phyloP scores from a whole-genome alignment of 35 echinoderm and acorn worm genomes.

The Ophiothrix spiculata region DNA sequence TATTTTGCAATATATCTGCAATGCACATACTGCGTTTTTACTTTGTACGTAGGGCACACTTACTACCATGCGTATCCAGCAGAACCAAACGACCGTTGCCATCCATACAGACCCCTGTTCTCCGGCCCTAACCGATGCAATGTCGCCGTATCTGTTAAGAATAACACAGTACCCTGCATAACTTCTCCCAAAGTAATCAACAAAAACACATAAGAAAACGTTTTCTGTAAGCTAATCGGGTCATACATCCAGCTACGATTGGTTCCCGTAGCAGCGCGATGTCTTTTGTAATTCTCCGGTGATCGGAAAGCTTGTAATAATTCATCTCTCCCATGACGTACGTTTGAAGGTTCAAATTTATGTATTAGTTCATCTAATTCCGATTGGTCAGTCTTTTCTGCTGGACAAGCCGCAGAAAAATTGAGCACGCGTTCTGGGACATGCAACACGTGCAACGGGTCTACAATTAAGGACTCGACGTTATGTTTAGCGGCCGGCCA shows the following conservation, averaged over 20 bases:
- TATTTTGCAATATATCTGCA: not conserved
- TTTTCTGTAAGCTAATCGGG: not conserved
- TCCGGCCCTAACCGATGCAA: conserved; percentile 28
- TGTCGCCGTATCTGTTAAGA: conserved; percentile 46
- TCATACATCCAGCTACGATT: conserved; percentile 38
- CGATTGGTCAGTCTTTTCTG: not conserved
- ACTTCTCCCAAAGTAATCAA: conserved; percentile 36
- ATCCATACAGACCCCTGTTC: conserved; percentile 28
- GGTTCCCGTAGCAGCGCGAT: not conserved
- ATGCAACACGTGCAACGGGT: not conserved
- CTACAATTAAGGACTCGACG: not conserved
- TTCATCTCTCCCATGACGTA: too few relatives aligned
- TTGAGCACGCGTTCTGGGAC: not conserved
- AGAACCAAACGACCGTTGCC: conserved; percentile 47
- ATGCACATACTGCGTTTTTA: not conserved
- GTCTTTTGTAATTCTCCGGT: not conserved
- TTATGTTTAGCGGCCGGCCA: not conserved
- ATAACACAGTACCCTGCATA: conserved; percentile 28
- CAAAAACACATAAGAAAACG: conserved; percentile 31
- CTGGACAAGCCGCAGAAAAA: not conserved
- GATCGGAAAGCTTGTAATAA: not conserved
- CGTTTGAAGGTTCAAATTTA: too few relatives aligned
- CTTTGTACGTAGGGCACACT: not conserved
- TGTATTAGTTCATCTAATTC: not conserved
- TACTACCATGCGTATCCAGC: conserved; percentile 50